These are phyloP conservation scores for Casuarius casuarius DNA, from an alignment of 2,113 vertebrate genomes.

Conservation along the genomic window DNA sequence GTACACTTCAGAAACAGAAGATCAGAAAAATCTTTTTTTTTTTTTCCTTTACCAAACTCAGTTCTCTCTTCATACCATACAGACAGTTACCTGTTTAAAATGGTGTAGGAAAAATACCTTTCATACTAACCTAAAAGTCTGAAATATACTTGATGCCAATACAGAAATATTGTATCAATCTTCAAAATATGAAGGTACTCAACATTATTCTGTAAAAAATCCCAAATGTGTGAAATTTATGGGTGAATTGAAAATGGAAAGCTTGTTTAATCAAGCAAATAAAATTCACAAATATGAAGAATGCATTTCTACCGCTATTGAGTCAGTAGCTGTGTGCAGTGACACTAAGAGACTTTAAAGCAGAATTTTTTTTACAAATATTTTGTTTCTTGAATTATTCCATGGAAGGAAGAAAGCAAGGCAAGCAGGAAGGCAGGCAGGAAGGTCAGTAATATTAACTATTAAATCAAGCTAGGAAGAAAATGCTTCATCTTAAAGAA, in stretches of 20 bases:
- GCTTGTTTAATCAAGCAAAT: background rate
- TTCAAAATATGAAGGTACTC: background rate
- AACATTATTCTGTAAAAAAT: background rate
- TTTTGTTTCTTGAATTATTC: background rate
- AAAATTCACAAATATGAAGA: background rate
- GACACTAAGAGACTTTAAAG: background rate
- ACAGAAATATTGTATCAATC: background rate
- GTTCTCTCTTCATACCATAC: background rate
- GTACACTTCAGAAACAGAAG: background rate
- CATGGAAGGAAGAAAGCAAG: background rate
- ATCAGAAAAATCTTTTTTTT: background rate
- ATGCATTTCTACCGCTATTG: background rate
- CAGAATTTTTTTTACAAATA: background rate
- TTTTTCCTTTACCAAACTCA: background rate
- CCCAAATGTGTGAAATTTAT: background rate
- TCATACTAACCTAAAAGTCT: background rate
- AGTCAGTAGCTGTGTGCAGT: background rate
- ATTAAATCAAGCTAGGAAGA: background rate
- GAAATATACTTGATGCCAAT: background rate
- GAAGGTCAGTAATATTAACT: background rate
- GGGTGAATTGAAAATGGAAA: background rate
- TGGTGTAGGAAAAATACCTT: background rate
- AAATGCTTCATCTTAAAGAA: background rate
- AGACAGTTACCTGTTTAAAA: background rate
- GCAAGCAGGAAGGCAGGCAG: background rate